These are phyloP conservation scores for Sprattus sprattus DNA, from an alignment of 2,113 vertebrate genomes.

Conservation along the genomic window DNA sequence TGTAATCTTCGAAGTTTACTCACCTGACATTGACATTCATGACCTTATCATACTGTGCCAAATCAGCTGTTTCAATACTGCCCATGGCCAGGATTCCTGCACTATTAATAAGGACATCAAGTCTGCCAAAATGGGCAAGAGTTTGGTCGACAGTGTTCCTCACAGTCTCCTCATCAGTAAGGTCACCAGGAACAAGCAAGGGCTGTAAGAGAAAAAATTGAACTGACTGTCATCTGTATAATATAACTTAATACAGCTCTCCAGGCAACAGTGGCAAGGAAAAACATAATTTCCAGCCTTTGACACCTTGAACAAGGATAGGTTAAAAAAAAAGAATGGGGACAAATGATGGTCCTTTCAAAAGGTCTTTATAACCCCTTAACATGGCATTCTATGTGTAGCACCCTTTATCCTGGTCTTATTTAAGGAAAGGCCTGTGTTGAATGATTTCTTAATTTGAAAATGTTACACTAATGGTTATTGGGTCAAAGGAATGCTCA, in stretches of 20 bases:
- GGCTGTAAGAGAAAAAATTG: constrained; percentile 55
- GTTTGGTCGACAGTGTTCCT: constrained; percentile 68
- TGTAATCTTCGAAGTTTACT: background rate
- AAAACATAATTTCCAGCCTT: too few species aligned
- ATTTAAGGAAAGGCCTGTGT: too few species aligned
- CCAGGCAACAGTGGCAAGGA: background rate
- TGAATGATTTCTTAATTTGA: too few species aligned
- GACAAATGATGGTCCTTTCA: too few species aligned
- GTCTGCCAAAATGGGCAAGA: constrained; percentile 65
- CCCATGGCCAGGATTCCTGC: constrained; percentile 77
- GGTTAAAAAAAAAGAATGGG: too few species aligned
- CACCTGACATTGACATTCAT: constrained; percentile 80
- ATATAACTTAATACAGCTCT: background rate
- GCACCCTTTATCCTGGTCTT: too few species aligned
- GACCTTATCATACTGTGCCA: constrained; percentile 74
- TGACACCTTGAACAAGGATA: background rate
- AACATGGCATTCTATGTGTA: too few species aligned
- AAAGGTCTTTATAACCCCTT: too few species aligned
- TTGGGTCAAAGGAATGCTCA: too few species aligned
- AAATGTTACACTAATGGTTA: too few species aligned
- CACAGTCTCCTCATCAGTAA: constrained; percentile 72
- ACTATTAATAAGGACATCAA: constrained; percentile 77
- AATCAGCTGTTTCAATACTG: constrained; percentile 69
- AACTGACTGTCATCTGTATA: background rate
- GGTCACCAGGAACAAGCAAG: constrained; percentile 73